Evolutionary conservation across 2,113 vertebrate species (phyloP).

Genomic region (Promerops cafer): DNA sequence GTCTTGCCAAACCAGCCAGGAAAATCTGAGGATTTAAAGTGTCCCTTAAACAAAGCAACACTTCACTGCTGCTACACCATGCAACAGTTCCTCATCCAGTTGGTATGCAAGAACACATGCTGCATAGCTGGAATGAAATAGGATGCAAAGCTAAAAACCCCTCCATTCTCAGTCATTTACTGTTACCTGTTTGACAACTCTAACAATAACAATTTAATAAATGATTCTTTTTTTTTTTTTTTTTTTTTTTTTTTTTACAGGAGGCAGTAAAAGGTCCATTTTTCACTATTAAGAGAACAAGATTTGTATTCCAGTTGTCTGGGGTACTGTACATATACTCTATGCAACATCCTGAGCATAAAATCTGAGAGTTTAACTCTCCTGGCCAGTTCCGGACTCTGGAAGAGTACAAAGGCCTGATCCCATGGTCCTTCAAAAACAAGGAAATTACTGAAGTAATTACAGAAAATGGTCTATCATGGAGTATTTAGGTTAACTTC

Average conservation of each 20-base stretch:
- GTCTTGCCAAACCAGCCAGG: neutral
- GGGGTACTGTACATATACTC: neutral
- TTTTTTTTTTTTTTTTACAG: neutral
- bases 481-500: neutral
- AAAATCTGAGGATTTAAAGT: neutral
- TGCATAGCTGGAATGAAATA: neutral
- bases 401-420: neutral
- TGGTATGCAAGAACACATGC: neutral
- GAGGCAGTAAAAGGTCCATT: neutral
- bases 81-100: neutral
- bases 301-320: neutral
- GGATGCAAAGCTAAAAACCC: neutral
- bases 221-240: neutral
- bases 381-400: neutral
- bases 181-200: neutral
- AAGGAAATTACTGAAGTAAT: neutral
- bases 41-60: neutral
- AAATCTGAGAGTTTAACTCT: neutral
- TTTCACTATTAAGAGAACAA: neutral
- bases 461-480: neutral
- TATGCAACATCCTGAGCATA: neutral
- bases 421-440: neutral
- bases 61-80: neutral
- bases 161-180: neutral
- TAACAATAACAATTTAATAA: neutral